These are phyloP conservation scores for Probaryconus sp. DNA, from an alignment of 1,140 invertebrate genomes.

Conservation along the genomic window DNA sequence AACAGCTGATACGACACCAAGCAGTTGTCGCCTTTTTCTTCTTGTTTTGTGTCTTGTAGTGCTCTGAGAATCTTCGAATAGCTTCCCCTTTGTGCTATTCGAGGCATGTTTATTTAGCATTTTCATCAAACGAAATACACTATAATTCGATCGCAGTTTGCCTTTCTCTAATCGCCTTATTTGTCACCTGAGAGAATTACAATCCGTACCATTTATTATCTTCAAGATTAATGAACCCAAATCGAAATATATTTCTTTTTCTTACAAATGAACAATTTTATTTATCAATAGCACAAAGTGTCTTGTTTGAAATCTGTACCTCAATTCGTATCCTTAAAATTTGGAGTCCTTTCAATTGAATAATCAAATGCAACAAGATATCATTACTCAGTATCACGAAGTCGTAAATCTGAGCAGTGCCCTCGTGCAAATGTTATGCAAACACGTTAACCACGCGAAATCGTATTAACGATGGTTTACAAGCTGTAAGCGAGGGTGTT, in stretches of 20 bases:
- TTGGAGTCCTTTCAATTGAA: not conserved
- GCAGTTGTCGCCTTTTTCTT: conserved; percentile 55
- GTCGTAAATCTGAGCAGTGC: conserved; percentile 41
- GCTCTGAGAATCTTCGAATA: conserved; percentile 35
- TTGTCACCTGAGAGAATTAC: no score
- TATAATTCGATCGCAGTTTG: no score
- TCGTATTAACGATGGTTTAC: conserved; percentile 54
- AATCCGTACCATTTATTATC: no score
- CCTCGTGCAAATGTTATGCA: conserved; percentile 48
- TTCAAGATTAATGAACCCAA: no score
- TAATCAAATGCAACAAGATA: conserved; percentile 6
- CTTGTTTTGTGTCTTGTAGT: conserved; percentile 48
- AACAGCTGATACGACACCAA: conserved; percentile 61
- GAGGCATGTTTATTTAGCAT: conserved; percentile 47
- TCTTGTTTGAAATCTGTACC: no score
- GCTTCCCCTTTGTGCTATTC: conserved; percentile 35
- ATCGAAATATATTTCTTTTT: no score
- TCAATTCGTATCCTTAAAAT: no score
- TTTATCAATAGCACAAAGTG: no score
- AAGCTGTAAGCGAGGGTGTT: conserved; percentile 49
- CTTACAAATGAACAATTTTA: no score
- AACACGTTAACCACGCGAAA: conserved; percentile 45
- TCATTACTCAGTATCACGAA: conserved; percentile 19
- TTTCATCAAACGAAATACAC: conserved; percentile 32
- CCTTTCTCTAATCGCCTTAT: no score